Base-by-base conservation (phyloP, 1,140 invertebrate genomes). In the Bombus consobrinus region DNA sequence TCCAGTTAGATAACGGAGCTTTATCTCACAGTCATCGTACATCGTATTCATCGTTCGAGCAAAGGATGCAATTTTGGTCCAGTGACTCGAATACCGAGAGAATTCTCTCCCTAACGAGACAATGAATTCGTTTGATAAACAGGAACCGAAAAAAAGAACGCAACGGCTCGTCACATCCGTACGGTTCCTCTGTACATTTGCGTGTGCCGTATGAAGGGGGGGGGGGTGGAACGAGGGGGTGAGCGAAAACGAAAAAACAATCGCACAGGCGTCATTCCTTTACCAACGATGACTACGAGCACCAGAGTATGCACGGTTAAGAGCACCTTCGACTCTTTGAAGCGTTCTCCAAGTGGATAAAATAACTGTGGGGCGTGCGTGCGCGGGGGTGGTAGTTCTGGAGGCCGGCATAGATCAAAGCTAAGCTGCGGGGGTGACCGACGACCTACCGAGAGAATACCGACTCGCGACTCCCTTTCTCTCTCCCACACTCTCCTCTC, bases 371-470 rank as follows among this genome's bases (percentile, higher is more conserved):
- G 72, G 89, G 69, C 37, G 75, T 78, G 88, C 57, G 66, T 71
- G 68, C 15, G 80, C 78, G 68, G 66, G 81, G 81, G 68, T 47
- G 87, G 89, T 92, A 83, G 89, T 92, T 89, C 84, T 83, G 88
- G 87, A 90, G 88, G 88, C 87, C 91, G 93, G 93, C 89, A 87
- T 87, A 93, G 93, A 94, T 94, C 93, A 94, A 94, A 94, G 93
- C 88, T 87, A 84, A 86, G 87, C 86, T 88, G 83, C 81, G 87
- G 87, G 92, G 91, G 90, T 91, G 87, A 88, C 89, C 87, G 87
- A 76, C 85, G 88, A 89, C 83, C 88, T 91, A 91, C 88, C 82
- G 89, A 92, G 78, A 84, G 83, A 80, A 79, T 78, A 57, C 66
- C 81, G 66, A 87, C 74, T 83, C 82, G 86, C 86, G 85, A 79